Evolutionary conservation across 2,113 vertebrate genomes (phyloP).

Genomic region (Centropus bengalensis): DNA sequence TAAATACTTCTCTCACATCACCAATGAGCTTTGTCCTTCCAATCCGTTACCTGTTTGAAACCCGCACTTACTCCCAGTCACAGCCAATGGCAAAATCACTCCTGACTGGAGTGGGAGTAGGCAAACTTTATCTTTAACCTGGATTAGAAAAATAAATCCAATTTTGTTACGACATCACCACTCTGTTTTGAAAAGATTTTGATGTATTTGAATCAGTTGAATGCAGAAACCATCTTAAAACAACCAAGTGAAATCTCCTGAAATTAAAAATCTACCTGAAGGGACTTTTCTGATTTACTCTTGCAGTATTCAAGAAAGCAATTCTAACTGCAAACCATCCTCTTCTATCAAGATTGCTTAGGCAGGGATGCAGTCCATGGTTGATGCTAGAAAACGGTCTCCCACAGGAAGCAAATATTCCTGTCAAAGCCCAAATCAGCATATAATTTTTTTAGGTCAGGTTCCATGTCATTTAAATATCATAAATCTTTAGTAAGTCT

Average conservation of each 20-base stretch:
- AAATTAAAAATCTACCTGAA: not conserved
- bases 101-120: not conserved
- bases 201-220: not conserved
- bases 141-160: not conserved
- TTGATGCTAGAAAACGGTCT: not conserved
- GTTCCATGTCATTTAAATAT: not conserved
- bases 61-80: not conserved
- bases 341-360: not conserved
- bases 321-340: not conserved
- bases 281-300: not conserved
- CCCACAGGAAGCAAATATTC: not conserved
- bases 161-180: not conserved
- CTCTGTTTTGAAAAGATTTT: not conserved
- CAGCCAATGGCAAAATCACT: not conserved
- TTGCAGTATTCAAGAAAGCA: not conserved
- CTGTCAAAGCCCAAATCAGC: not conserved
- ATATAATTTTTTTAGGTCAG: not conserved
- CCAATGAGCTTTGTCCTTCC: conserved; percentile 25
- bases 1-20: not conserved
- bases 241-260: not conserved
- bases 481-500: not conserved
- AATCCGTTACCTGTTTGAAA: not conserved
- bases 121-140: not conserved
- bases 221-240: not conserved
- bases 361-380: not conserved